Evolutionary conservation across 2,797 vertebrate species (phyloP).

Genomic region (Agapornis canus): DNA sequence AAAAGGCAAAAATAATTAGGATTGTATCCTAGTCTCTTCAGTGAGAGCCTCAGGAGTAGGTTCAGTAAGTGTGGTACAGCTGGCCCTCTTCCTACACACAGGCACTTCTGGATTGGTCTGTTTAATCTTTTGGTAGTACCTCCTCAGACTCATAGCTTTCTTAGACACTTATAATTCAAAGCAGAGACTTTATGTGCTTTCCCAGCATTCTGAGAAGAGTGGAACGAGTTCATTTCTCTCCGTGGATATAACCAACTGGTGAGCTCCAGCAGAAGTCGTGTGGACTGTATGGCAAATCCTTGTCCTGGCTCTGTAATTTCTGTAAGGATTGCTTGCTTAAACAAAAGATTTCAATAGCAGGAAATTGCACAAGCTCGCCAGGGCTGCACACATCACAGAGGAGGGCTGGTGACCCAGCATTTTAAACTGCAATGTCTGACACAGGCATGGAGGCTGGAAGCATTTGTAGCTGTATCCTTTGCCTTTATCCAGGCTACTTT

Average conservation of each 20-base stretch:
- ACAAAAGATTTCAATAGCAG: conserved; percentile 57
- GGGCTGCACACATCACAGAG: neutral
- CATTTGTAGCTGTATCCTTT: neutral
- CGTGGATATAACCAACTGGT: neutral
- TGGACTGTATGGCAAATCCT: neutral
- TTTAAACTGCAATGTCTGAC: neutral
- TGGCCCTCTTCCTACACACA: neutral
- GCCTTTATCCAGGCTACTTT: neutral
- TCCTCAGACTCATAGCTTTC: neutral
- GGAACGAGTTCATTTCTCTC: neutral
- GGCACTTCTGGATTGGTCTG: neutral
- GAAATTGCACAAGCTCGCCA: conserved; percentile 45
- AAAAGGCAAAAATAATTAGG: neutral
- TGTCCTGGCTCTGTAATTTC: conserved; percentile 1
- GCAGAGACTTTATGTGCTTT: neutral
- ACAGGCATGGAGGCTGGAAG: neutral
- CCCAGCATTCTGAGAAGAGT: neutral
- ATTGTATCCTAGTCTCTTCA: neutral
- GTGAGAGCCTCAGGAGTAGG: neutral
- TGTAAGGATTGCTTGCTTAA: conserved; percentile 19
- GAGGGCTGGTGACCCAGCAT: neutral
- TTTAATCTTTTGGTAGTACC: neutral
- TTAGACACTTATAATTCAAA: neutral
- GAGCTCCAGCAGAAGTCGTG: neutral
- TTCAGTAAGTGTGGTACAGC: neutral